Evolutionary conservation across 2,797 vertebrate genomes (phyloP), one percentile per base, ranked within the genome.

Genomic region (Chlorospingus flavigularis): DNA sequence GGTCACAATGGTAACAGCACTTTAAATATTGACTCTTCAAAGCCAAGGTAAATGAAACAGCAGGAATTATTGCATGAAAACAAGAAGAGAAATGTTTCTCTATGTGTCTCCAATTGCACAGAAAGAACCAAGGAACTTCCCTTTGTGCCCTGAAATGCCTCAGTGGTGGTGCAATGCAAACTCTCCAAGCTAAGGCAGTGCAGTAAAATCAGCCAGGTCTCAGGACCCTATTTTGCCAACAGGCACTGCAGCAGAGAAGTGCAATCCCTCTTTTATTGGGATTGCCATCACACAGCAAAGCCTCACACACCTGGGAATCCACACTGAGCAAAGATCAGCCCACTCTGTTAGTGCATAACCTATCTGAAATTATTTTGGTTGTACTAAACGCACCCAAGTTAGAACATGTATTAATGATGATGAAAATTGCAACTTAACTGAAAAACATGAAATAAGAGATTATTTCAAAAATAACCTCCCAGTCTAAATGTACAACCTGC

Each of bases 1-100:
- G 57, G 90, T 83, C 84, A 89, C 61, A 66, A 61, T 33, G n/a
- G 25, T 39, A 91, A 84, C 28, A 78, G 40, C 62, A 53, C 63
- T 72, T 91, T 18, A 73, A 93, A 84, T 72, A 88, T 12, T 86
- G 76, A 75, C 71, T 71, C 23, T 54, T 75, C 16, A 83, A 68
- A 86, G 65, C 42, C 85, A 88, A 77, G 28, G 65, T 30, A 94
- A 94, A 90, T 82, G 33, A 71, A 88, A 70, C 67, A 92, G 66
- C 75, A 86, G 78, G 45, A 50, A 72, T 58, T 75, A 50, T 4
- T 61, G 20, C 42, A 67, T 26, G 15, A 18, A 87, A 90, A 51
- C 0, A 2, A 57, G 39, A 45, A 11, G 28, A 70, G 10, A 87
- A 83, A 62, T 18, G 11, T 50, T 75, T 85, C 50, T 40, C 35